These are phyloP conservation scores for Prunella strophiata DNA, from an alignment of 2,797 vertebrate genomes.

Conservation along the genomic window DNA sequence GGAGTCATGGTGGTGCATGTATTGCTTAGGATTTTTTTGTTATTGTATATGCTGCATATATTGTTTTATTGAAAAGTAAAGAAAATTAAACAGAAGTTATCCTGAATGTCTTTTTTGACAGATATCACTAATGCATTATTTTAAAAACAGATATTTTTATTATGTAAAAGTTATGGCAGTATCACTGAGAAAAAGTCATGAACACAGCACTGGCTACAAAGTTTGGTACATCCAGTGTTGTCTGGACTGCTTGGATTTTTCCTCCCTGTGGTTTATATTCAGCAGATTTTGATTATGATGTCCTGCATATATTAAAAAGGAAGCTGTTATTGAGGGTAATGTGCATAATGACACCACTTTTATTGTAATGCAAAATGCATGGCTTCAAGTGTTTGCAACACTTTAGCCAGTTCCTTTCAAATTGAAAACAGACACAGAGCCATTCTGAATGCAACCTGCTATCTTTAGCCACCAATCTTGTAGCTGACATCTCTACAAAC, in stretches of 20 bases:
- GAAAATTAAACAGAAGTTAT: not conserved
- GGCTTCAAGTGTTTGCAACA: conserved; percentile 73
- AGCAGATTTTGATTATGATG: conserved; percentile 61
- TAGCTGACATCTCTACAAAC: conserved; percentile 73
- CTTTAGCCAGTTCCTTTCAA: conserved; percentile 73
- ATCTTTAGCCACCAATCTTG: conserved; percentile 69
- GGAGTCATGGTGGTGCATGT: rapidly evolving
- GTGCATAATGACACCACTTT: conserved; percentile 61
- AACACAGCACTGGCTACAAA: not conserved
- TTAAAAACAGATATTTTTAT: conserved; percentile 27
- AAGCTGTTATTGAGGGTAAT: conserved; percentile 46
- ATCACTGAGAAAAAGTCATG: not conserved
- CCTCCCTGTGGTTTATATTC: conserved; percentile 38
- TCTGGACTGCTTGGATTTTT: not conserved
- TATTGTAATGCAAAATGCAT: conserved; percentile 75
- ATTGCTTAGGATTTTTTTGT: not conserved
- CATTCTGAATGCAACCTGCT: conserved; percentile 68
- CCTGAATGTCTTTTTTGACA: not conserved
- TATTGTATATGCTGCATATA: not conserved
- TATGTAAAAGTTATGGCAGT: not conserved
- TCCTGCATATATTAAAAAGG: conserved; percentile 50
- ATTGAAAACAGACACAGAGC: conserved; percentile 73
- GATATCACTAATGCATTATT: not conserved
- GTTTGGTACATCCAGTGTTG: not conserved
- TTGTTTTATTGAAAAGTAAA: not conserved